Percentiles rank a stretch among this genome's conserved stretches.
These are phyloP conservation scores for Pteropus alecto DNA, from an alignment of 2,113 vertebrate species.

Conservation along the genomic window DNA sequence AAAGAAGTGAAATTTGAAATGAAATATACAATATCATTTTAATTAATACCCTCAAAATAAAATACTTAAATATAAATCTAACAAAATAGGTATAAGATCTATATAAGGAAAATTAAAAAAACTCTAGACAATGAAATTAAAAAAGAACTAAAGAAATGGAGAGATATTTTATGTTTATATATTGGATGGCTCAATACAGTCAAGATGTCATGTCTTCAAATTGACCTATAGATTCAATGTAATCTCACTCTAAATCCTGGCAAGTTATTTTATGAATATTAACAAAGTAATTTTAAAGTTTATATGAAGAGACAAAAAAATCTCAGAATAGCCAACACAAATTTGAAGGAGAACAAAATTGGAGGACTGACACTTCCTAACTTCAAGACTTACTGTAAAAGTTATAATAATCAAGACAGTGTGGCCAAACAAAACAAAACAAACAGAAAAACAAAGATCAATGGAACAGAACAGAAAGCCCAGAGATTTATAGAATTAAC, in stretches of 20 bases:
- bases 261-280: background rate
- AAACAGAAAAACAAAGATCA: background rate
- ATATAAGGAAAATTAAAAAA: background rate
- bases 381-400: background rate
- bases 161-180: background rate
- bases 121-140: background rate
- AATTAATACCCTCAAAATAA: background rate
- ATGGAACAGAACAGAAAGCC: background rate
- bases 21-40: background rate
- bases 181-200: background rate
- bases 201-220: background rate
- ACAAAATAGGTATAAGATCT: background rate
- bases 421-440: background rate
- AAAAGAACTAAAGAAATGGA: background rate
- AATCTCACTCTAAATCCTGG: background rate
- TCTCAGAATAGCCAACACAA: background rate
- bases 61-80: background rate
- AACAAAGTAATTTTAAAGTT: background rate
- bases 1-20: background rate
- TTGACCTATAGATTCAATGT: background rate
- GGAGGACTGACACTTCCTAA: background rate
- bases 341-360: background rate
- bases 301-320: background rate
- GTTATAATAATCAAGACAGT: background rate
- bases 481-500: background rate